Percentiles rank a stretch among this genome's conserved stretches.
Conservation (phyloP, 2,888 invertebrate genomes). For the Boloria euphrosyne region DNA sequence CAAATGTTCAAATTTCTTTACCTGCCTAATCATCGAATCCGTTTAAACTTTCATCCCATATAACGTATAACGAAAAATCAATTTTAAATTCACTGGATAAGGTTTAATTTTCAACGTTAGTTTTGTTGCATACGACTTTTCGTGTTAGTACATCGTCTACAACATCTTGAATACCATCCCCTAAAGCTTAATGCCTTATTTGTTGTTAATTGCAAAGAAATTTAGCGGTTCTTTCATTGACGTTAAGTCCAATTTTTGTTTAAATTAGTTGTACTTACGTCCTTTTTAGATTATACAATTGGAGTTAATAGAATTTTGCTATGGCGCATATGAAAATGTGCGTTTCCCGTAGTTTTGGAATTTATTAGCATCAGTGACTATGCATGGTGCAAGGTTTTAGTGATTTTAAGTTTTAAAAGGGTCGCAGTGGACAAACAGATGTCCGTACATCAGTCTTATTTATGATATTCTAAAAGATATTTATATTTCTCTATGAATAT, state of each 20-base stretch:
- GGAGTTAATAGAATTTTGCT: conserved; percentile 70
- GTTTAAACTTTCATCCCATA: conserved; percentile 41
- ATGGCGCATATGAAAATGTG: conserved; percentile 68
- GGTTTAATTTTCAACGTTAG: conserved; percentile 40
- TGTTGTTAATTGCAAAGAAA: conserved; percentile 51
- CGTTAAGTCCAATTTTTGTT: conserved; percentile 51
- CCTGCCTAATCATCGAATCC: conserved; percentile 61
- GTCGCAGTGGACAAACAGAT: conserved; percentile 49
- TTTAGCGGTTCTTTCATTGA: conserved; percentile 49
- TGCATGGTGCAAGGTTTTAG: conserved; percentile 54
- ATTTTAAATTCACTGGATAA: conserved; percentile 43
- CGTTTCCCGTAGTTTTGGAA: conserved; percentile 73
- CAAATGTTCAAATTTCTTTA: conserved; percentile 79
- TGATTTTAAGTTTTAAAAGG: conserved; percentile 52
- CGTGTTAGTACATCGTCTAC: conserved; percentile 47
- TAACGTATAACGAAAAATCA: conserved; percentile 38
- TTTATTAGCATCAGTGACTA: conserved; percentile 66
- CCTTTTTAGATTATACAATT: conserved; percentile 51
- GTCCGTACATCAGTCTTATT: conserved; percentile 44
- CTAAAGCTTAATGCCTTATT: conserved; percentile 72
- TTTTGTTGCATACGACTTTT: conserved; percentile 49
- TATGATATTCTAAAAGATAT: conserved; percentile 35
- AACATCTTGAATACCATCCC: conserved; percentile 79
- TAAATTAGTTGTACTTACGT: conserved; percentile 44
- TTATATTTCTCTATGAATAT: conserved; percentile 15